Percentiles rank a stretch among this genome's conserved stretches.
phyloP scores from a whole-genome alignment of 2,113 vertebrate genomes.

The Choloepus hoffmanni region DNA sequence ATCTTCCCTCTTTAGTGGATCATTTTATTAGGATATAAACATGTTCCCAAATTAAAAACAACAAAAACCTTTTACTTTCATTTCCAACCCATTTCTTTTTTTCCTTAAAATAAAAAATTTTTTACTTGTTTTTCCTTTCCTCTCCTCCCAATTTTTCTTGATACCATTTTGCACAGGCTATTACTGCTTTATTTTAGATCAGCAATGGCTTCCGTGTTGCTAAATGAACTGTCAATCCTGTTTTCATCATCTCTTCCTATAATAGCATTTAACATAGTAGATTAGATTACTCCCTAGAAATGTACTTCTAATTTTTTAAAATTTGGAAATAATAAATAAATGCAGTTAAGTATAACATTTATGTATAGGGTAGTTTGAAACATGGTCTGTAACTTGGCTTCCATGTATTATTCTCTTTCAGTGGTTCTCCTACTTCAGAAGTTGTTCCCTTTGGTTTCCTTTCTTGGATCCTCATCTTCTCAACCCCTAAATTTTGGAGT shows the following conservation, averaged over 20 bases:
- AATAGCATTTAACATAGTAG: neutral
- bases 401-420: neutral
- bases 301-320: neutral
- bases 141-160: neutral
- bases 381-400: neutral
- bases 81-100: neutral
- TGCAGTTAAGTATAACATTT: neutral
- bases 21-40: neutral
- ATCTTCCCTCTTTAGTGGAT: neutral
- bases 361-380: neutral
- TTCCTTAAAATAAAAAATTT: neutral
- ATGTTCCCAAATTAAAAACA: slow-evolving; percentile 25
- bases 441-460: neutral
- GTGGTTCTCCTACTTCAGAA: neutral
- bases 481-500: neutral
- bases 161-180: neutral
- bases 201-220: neutral
- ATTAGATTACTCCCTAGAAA: neutral
- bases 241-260: neutral
- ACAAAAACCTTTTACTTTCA: neutral
- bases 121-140: neutral
- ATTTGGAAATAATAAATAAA: slow-evolving; percentile 43
- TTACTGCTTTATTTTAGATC: neutral
- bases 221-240: neutral
- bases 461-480: neutral